Evolutionary conservation across 2,113 vertebrate genomes (phyloP).

Genomic region (Pollimyrus isidori): DNA sequence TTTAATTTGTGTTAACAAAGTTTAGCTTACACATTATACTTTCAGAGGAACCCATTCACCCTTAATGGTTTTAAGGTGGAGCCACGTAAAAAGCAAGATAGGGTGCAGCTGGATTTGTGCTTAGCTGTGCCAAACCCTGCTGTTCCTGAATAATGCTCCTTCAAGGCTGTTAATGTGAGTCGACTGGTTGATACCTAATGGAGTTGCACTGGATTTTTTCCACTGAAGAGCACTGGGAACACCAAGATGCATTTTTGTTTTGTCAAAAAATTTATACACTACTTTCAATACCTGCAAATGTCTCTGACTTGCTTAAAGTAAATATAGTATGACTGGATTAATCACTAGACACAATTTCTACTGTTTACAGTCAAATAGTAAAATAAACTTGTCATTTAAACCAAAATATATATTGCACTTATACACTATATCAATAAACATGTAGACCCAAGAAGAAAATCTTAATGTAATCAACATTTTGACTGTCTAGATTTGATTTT

Average conservation of each 20-base stretch:
- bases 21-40: neutral
- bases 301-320: slow-evolving; percentile 27
- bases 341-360: slow-evolving; percentile 53
- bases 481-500: neutral
- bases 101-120: neutral
- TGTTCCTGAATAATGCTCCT: neutral
- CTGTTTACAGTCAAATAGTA: slow-evolving; percentile 8
- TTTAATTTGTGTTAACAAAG: neutral
- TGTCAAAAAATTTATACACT: neutral
- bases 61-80: slow-evolving; percentile 2
- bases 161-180: neutral
- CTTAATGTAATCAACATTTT: neutral
- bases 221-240: neutral
- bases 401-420: slow-evolving; percentile 48
- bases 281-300: neutral
- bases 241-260: neutral
- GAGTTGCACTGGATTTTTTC: neutral
- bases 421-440: slow-evolving; percentile 56
- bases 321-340: slow-evolving; percentile 62
- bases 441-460: slow-evolving; percentile 27
- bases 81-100: neutral
- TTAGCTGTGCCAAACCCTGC: neutral
- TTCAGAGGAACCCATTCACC: neutral
- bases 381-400: slow-evolving; percentile 38
- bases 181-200: neutral